Evolutionary conservation across 2,888 invertebrate genomes (phyloP).

Genomic region (Scelioninae gen. 1): DNA sequence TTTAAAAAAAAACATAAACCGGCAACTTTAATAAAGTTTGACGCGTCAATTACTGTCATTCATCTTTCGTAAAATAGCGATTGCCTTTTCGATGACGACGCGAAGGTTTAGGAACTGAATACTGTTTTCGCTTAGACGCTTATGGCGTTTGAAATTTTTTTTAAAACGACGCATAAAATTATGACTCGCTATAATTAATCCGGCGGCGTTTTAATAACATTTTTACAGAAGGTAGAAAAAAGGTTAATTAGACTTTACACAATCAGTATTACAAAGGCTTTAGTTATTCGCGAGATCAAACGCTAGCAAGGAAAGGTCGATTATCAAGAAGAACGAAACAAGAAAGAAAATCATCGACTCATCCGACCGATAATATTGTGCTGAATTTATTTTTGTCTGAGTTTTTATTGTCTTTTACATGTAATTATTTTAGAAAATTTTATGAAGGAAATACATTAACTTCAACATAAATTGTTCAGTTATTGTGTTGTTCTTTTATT

Average conservation of each 20-base stretch:
- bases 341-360: slow-evolving; percentile 29
- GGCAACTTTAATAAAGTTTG: no score
- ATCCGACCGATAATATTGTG: slow-evolving; percentile 49
- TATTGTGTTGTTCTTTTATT: no score
- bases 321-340: slow-evolving; percentile 43
- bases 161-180: neutral
- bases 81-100: neutral
- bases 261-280: slow-evolving; percentile 56
- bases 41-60: neutral
- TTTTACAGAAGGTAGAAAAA: slow-evolving; percentile 21
- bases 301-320: slow-evolving; percentile 33
- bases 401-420: neutral
- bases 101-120: neutral
- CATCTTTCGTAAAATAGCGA: neutral
- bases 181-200: slow-evolving; percentile 33
- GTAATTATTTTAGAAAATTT: no score
- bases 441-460: no score
- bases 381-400: slow-evolving; percentile 30
- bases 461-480: no score
- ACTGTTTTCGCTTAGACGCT: neutral
- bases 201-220: slow-evolving; percentile 51
- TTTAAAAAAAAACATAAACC: no score
- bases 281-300: slow-evolving; percentile 48
- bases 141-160: neutral
- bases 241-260: slow-evolving; percentile 53